Percentiles rank a stretch among this genome's conserved stretches.
These are phyloP conservation scores for Herpetotheres cachinnans DNA, from an alignment of 2,113 vertebrate genomes.

Conservation along the genomic window DNA sequence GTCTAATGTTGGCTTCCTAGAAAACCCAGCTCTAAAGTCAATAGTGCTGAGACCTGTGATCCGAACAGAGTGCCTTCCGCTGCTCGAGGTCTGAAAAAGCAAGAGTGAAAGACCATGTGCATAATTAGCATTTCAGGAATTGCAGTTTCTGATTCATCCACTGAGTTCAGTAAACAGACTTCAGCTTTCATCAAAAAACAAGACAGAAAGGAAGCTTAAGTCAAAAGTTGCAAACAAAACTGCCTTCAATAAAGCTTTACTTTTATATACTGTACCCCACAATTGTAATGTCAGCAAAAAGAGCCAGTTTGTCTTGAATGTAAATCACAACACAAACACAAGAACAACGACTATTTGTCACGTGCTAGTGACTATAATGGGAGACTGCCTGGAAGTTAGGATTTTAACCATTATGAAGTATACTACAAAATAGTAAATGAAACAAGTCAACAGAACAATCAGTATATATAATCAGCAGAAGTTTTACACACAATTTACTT, in stretches of 20 bases:
- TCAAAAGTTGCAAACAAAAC: background rate
- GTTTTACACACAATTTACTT: background rate
- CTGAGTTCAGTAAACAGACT: background rate
- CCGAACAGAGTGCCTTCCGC: slow-evolving; percentile 91
- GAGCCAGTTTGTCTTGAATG: background rate
- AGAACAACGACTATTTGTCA: background rate
- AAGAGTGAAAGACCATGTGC: background rate
- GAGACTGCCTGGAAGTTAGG: background rate
- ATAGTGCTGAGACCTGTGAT: slow-evolving; percentile 95
- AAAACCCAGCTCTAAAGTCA: slow-evolving; percentile 96
- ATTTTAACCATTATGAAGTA: background rate
- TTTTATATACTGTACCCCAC: background rate
- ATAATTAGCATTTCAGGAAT: background rate
- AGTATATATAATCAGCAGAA: background rate
- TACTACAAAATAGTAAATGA: background rate
- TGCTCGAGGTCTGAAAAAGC: slow-evolving; percentile 85
- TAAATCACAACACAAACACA: background rate
- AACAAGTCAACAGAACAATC: background rate
- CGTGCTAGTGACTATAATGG: background rate
- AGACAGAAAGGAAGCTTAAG: background rate
- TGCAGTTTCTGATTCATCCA: background rate
- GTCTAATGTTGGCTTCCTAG: slow-evolving; percentile 86
- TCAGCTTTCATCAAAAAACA: background rate
- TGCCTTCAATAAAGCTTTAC: background rate
- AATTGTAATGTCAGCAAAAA: background rate